Base-by-base conservation (phyloP, 1,140 invertebrate species). In the Ectropis grisescens region DNA sequence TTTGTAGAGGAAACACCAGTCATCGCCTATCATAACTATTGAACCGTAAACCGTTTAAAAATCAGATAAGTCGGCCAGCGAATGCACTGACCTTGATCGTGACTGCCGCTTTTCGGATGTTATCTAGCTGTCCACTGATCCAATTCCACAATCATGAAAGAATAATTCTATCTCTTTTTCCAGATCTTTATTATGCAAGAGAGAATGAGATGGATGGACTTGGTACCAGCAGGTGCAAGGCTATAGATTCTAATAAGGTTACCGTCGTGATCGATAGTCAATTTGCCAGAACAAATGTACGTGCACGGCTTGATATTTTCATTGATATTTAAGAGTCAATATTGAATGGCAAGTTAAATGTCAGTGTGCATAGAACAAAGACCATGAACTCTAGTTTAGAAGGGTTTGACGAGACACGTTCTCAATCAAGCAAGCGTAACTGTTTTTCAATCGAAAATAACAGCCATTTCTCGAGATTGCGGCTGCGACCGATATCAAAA, bases 31-130 rank as follows among this genome's bases (percentile, higher is more conserved):
- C n/a, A n/a, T n/a, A n/a, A n/a, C n/a, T n/a, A n/a, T n/a, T n/a
- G n/a, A n/a, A n/a, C n/a, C n/a, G n/a, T n/a, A n/a, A n/a, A n/a
- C n/a, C n/a, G n/a, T n/a, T n/a, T n/a, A n/a, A n/a, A 35, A 32
- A 38, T 37, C 35, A 44, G 29, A 41, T 45, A 51, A 33, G 25
- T 58, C 50, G 50, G 50, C 54, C 44, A 58, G 55, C 44, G 44
- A 54, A 51, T 54, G 50, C 42, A 11, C 19, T 29, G 41, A 13
- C 50, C 55, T 48, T 58, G 47, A 51, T 51, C 47, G 40, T 54
- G 45, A 48, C 38, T 45, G 29, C 22, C 37, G 2, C 13, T 26
- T 26, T 26, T 26, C 10, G 6, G 24, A 26, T n/a, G n/a, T 26
- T 26, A 10, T 4, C 24, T 26, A n/a, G 6, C 24, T 26, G 24